Base-by-base conservation (phyloP, 2,888 invertebrate species). In the Heliconius erato region DNA sequence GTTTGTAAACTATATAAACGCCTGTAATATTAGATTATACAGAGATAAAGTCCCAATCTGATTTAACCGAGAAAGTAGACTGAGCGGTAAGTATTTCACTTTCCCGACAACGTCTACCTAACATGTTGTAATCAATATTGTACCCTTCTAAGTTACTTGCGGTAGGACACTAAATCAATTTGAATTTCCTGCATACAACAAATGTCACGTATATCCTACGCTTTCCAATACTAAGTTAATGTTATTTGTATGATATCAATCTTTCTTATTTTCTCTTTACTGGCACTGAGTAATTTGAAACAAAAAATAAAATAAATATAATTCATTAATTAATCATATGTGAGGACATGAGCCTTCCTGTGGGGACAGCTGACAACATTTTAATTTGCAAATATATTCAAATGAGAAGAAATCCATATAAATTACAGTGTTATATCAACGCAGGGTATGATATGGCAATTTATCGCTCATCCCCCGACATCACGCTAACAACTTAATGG, bases 401-500 rank as follows among this genome's bases (percentile, higher is more conserved):
- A 79, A 79, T 44, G 71, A 79, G 76, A 79, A 76, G 49, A 72
- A 76, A 79, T 82, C 79, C 71, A 77, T 76, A 82, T 76, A 83
- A 83, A 83, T 83, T 77, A 72, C 82, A 71, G 35, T 35, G 59
- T 77, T 82, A 74, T 79, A 79, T 81, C 79, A 83, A 82, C 76
- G 76, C n/a, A 65, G 79, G 35, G 83, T 49, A 82, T 84, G 82
- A 86, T 84, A 85, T 83, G 84, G 76, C 85, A 84, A 85, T 87
- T 81, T 82, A 82, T 83, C 79, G 79, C 83, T 83, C 88, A 89
- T 89, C 88, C 89, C 90, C 86, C 87, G 84, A 84, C 80, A 86
- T 86, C 85, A 80, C 87, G 87, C 90, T 90, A 92, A 92, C 91
- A 86, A 90, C 88, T 89, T 93, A 94, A 94, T 92, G 92, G 91